Conservation (phyloP, 2,113 vertebrate species). For the Actenoides lindsayi region DNA sequence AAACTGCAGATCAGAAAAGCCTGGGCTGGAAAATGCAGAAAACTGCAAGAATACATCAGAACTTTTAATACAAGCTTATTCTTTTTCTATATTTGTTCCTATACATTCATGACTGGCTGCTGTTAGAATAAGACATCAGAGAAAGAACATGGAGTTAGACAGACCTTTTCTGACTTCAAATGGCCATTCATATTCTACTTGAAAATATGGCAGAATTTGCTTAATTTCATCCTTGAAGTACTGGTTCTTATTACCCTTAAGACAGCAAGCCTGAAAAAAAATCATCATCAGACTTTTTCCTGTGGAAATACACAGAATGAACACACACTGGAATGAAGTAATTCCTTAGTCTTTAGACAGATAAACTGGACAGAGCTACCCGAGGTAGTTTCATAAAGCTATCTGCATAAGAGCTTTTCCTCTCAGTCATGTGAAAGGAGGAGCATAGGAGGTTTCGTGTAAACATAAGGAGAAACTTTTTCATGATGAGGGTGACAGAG, state of each 20-base stretch:
- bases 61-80: background rate
- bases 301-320: background rate
- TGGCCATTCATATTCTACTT: background rate
- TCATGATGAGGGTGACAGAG: too few species aligned
- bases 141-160: background rate
- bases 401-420: background rate
- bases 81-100: background rate
- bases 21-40: background rate
- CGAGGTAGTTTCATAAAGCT: background rate
- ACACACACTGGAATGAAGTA: background rate
- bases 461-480: too few species aligned
- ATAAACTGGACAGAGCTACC: background rate
- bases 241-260: background rate
- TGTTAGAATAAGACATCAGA: background rate
- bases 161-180: background rate
- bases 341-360: background rate
- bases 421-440: background rate
- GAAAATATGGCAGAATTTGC: background rate
- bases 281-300: background rate
- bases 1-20: background rate
- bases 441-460: too few species aligned
- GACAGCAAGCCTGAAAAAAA: background rate
- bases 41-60: background rate
- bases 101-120: fast-evolving
- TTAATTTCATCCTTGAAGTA: background rate